Evolutionary conservation across 2,888 invertebrate genomes (phyloP), one percentile per base, ranked within the genome.

Genomic region (Idaea biselata): DNA sequence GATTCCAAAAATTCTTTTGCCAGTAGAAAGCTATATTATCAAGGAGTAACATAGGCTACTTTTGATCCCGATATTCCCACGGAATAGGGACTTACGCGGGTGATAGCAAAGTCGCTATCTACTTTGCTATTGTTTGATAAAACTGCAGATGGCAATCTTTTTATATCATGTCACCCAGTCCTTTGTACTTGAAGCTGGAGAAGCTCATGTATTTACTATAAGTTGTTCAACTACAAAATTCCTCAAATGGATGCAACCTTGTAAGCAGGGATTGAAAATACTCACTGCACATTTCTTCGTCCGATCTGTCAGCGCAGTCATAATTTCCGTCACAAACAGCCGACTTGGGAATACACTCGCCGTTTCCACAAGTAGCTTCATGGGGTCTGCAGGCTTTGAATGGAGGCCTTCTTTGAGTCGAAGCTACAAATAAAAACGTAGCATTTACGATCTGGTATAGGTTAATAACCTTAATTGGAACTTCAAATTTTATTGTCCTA

Each of bases 241-340:
- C 11, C 1, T 14, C 44, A 44, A 11, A 44, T 44, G 44, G 44
- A 44, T 44, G 11, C 44, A 11, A 44, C 44, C 2, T 44, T 5
- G 44, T 44, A 16, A 6, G 11, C 14, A 61, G 44, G 17, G 56
- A 58, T 66, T 31, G 54, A 53, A 58, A 54, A 66, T 73, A 94
- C 94, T 94, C 93, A 95, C 97, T 95, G 93, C 99, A 99, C 77
- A 96, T 94, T 70, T 95, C 94, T 91, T 99, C 99, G 84, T 99
- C 99, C 0, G 97, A 97, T 57, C 96, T 95, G 86, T 99, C 99
- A 0, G 94, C 85, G 76, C 98, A 98, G 79, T 97, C 96, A n/a
- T 88, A 87, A 55, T 93, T 93, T 8, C 95, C 95, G 77, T 98
- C 95, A 77, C 98, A 98, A 18, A 97, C 95, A 61, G 94, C 94